These are phyloP conservation scores for Sminthurinus aureus DNA, from an alignment of 2,888 invertebrate genomes.

Conservation along the genomic window DNA sequence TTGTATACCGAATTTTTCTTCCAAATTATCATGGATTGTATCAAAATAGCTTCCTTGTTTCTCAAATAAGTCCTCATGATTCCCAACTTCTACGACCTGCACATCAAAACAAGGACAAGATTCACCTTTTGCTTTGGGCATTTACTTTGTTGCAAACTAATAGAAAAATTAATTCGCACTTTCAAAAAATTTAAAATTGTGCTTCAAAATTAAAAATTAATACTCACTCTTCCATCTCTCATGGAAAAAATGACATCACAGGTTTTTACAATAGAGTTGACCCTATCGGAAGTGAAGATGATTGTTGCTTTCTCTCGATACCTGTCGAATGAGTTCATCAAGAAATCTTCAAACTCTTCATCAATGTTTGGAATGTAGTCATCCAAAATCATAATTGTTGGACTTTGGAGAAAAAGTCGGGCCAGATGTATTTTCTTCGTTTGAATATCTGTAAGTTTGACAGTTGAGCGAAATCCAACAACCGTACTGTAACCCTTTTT, in stretches of 20 bases:
- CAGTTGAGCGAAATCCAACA: slow-evolving; percentile 24
- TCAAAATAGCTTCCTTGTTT: slow-evolving; percentile 39
- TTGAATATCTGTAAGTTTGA: slow-evolving; percentile 22
- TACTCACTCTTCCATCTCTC: slow-evolving; percentile 25
- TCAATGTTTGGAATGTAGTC: slow-evolving; percentile 38
- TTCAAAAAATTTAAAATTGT: too few species aligned
- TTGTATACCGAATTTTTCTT: slow-evolving; percentile 25
- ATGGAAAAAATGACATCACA: slow-evolving; percentile 29
- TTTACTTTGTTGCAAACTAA: not conserved
- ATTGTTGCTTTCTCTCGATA: slow-evolving; percentile 26
- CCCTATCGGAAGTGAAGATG: slow-evolving; percentile 6
- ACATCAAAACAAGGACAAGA: slow-evolving; percentile 5
- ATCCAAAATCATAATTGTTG: slow-evolving; percentile 44
- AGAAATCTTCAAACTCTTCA: slow-evolving; percentile 13
- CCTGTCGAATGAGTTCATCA: not conserved
- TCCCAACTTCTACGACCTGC: slow-evolving; percentile 40
- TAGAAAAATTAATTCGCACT: not conserved
- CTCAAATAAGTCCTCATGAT: slow-evolving; percentile 41
- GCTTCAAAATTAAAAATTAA: too few species aligned
- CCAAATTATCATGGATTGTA: slow-evolving; percentile 37
- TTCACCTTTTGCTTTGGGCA: not conserved
- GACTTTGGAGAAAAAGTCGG: slow-evolving; percentile 41
- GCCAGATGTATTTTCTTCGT: slow-evolving; percentile 45
- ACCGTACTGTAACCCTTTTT: slow-evolving; percentile 39
- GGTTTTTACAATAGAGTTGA: slow-evolving; percentile 23